Percentiles rank a stretch among this genome's conserved stretches.
Evolutionary conservation across 2,113 vertebrate genomes (phyloP).

Genomic region (Strix aluco): DNA sequence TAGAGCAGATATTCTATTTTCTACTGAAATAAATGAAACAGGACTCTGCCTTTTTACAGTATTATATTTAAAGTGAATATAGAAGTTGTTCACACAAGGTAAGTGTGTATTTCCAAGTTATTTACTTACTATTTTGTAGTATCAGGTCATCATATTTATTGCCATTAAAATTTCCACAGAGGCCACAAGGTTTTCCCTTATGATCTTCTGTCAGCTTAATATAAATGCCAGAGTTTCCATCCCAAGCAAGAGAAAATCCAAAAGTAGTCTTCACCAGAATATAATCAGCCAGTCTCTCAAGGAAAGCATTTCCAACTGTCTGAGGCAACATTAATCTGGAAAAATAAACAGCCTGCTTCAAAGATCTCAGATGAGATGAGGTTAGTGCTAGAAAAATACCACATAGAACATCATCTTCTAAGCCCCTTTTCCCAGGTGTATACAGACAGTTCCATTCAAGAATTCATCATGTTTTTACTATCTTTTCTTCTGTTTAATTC

Average conservation of each 20-base stretch:
- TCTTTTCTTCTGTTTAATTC: background rate
- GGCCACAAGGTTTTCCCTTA: conserved; percentile 88
- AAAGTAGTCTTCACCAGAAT: conserved; percentile 96
- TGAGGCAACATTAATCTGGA: conserved; percentile 88
- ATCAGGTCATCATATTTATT: conserved; percentile 89
- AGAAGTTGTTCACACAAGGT: background rate
- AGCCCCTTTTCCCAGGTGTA: background rate
- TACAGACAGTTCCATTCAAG: background rate
- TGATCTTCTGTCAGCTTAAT: conserved; percentile 93
- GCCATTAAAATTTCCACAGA: conserved; percentile 95
- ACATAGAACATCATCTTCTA: background rate
- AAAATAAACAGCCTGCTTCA: conserved; percentile 51
- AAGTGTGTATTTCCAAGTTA: background rate
- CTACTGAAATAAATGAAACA: background rate
- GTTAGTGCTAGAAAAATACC: background rate
- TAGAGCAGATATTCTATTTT: background rate
- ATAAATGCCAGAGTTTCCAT: conserved; percentile 93
- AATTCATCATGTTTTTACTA: background rate
- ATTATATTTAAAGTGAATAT: background rate
- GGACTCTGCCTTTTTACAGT: background rate
- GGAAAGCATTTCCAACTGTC: conserved; percentile 86
- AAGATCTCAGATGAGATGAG: background rate
- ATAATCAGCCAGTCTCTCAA: conserved; percentile 95
- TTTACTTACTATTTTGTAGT: conserved; percentile 84
- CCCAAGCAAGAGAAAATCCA: conserved; percentile 98